These are phyloP conservation scores for Neomicropteryx cornuta DNA, from an alignment of 1,140 invertebrate species.

Conservation along the genomic window DNA sequence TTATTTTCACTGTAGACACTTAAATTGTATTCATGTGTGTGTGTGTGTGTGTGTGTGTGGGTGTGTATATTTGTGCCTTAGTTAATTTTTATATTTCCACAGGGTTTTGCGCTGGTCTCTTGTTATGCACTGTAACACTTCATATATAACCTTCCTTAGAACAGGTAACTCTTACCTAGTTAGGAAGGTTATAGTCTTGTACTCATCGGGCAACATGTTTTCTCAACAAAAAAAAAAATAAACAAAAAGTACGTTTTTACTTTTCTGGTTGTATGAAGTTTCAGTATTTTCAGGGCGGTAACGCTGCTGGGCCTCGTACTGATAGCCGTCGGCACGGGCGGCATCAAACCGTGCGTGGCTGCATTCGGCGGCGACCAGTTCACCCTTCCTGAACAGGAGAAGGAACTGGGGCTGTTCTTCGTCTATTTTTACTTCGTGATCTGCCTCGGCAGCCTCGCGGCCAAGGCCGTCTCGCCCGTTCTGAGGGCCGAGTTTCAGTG, in stretches of 20 bases:
- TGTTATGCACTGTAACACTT: no score
- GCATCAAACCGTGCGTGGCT: slow-evolving; percentile 85
- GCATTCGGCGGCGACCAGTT: slow-evolving; percentile 91
- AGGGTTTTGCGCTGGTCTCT: no score
- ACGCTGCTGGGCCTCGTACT: slow-evolving; percentile 43
- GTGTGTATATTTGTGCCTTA: no score
- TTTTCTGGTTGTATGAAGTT: not conserved
- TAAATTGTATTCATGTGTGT: no score
- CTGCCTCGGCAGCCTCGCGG: slow-evolving; percentile 53
- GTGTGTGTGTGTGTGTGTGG: no score
- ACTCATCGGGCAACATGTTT: no score
- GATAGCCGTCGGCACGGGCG: slow-evolving; percentile 71
- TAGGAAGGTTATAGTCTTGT: no score
- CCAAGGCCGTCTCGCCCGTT: slow-evolving; percentile 55
- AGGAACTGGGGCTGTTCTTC: slow-evolving; percentile 49
- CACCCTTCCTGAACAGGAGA: slow-evolving; percentile 46
- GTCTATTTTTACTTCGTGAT: slow-evolving; percentile 59
- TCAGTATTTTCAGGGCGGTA: slow-evolving; percentile 33
- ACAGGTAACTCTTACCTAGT: no score
- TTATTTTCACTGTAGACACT: no score
- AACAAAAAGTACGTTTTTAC: no score
- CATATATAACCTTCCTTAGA: no score
- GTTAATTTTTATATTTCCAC: no score
- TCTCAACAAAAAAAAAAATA: not conserved
- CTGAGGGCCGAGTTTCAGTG: slow-evolving; percentile 51